These are phyloP conservation scores for Eulemur coronatus DNA, from an alignment of 2,797 vertebrate genomes.

Conservation along the genomic window DNA sequence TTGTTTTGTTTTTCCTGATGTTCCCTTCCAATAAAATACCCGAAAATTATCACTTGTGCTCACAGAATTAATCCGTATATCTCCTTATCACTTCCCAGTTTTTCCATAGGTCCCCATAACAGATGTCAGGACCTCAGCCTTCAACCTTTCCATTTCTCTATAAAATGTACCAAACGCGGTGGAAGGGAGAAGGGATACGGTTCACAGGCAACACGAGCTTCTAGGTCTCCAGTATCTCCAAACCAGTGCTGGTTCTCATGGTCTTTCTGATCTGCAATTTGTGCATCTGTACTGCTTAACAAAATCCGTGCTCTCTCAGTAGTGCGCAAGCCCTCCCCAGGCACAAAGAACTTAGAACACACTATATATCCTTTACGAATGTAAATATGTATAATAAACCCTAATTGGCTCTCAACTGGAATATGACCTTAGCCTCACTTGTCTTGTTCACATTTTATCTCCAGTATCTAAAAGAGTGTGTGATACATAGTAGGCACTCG, in stretches of 20 bases:
- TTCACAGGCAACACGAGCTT: fast-evolving
- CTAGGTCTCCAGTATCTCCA: not conserved
- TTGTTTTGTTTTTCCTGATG: not conserved
- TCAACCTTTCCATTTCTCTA: not conserved
- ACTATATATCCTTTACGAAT: not conserved
- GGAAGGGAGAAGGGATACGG: fast-evolving
- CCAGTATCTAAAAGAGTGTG: not conserved
- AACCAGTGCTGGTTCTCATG: fast-evolving
- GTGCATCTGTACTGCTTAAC: not conserved
- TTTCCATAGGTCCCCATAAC: not conserved
- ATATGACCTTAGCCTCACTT: not conserved
- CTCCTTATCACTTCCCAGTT: not conserved
- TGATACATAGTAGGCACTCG: not conserved
- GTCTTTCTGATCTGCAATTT: not conserved
- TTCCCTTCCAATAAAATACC: not conserved
- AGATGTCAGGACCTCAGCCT: not conserved
- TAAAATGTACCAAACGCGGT: too few relatives aligned
- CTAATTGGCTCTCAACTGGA: not conserved
- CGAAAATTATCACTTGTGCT: not conserved
- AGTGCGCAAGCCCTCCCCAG: not conserved
- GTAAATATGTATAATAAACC: not conserved
- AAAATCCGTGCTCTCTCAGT: not conserved
- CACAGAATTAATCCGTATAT: not conserved
- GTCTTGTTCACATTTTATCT: not conserved
- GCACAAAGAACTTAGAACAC: not conserved